Evolutionary conservation across 1,140 invertebrate genomes (phyloP), one percentile per base, ranked within the genome.

Genomic region (Drosophila burlai): DNA sequence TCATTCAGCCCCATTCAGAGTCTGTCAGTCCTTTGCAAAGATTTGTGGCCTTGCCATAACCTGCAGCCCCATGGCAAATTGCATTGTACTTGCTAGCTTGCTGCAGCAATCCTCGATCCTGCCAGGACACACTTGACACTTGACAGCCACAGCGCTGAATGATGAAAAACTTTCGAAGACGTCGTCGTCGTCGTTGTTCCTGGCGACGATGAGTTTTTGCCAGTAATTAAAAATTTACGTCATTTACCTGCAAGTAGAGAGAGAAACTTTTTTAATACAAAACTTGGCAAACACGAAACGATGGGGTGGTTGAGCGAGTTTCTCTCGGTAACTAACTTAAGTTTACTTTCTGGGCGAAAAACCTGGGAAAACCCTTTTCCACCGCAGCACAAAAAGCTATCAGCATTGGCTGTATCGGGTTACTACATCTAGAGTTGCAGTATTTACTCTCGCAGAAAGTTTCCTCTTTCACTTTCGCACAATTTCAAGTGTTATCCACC

Each of bases 221-320:
- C 71, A 71, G 84, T 87, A 87, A 87, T 89, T 87, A 87, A 87
- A 87, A 87, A 87, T 87, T 83, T 87, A 87, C 84, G 81, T 87
- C 84, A 87, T 87, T 87, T 87, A 87, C 83, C 83, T 87, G 84
- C 43, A 85, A 85, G 81, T 80, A 83, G 60, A 84, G 76, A 26
- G 31, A 45, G 26, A 26, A 87, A 87, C 64, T 87, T 87, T 87
- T 87, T 87, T 87, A 87, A 87, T 83, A 87, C 84, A 75, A 87
- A 87, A 87, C 76, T 87, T 89, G 54, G 54, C 52, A 52, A 52
- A 52, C 49, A 52, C 29, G 43, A 64, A 60, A 49, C 21, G 24
- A 50, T 43, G 49, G 36, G 8, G 10, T 16, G 31, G 52, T 26
- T 26, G 31, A 31, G 31, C 1, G 31, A 47, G 45, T 47, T 47